Conservation (phyloP, 2,888 invertebrate species). For the Hyles lineata region DNA sequence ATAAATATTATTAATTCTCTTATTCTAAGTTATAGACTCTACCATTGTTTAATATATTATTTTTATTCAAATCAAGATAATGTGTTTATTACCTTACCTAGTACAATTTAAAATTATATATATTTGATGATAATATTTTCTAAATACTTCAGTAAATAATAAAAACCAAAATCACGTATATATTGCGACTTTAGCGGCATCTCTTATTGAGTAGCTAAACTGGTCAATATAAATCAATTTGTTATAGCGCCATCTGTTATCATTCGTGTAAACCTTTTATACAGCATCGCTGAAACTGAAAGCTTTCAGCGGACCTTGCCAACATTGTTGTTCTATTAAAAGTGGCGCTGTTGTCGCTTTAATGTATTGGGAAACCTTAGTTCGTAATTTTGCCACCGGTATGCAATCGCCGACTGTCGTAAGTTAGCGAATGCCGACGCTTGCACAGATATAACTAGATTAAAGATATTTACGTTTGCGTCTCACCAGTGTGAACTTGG, state of each 20-base stretch:
- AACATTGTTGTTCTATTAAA: conserved; percentile 34
- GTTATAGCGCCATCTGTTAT: conserved; percentile 56
- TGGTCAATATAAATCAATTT: conserved; percentile 26
- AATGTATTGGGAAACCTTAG: conserved; percentile 38
- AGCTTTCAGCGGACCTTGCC: conserved; percentile 31
- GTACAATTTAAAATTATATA: no score
- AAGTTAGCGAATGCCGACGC: conserved; percentile 43
- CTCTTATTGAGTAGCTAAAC: conserved; percentile 45
- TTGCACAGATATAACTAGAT: conserved; percentile 49
- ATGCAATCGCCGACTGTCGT: conserved; percentile 34
- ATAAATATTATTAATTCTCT: no score
- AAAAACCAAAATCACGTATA: neutral
- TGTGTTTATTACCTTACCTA: no score
- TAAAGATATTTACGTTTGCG: conserved; percentile 68
- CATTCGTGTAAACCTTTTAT: neutral
- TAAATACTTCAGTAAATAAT: no score
- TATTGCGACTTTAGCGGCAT: conserved; percentile 45
- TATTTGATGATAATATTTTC: no score
- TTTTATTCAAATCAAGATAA: no score
- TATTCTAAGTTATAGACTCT: no score
- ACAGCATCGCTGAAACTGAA: neutral
- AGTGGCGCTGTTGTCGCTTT: conserved; percentile 24
- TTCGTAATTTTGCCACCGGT: conserved; percentile 30
- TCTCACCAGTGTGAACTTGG: conserved; percentile 78
- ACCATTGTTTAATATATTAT: no score